phyloP scores from a whole-genome alignment of 1,140 invertebrate genomes.

The Tenebrio molitor region DNA sequence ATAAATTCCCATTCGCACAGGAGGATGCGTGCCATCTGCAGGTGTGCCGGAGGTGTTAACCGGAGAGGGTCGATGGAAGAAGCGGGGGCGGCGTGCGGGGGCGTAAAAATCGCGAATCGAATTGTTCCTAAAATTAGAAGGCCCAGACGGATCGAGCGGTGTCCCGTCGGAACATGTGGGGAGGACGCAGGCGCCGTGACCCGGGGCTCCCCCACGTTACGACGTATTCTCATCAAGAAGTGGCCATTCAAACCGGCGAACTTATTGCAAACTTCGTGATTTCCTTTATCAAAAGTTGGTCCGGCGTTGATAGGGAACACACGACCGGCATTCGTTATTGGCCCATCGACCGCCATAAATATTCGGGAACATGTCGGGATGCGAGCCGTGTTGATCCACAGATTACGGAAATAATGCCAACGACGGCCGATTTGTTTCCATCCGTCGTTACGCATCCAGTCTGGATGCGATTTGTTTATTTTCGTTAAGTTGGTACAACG shows the following conservation, averaged over 20 bases:
- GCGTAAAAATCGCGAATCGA: slow-evolving; percentile 4
- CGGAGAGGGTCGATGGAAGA: too few relatives aligned
- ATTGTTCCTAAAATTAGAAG: slow-evolving; percentile 29
- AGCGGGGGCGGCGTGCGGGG: too few relatives aligned
- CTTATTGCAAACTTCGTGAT: slow-evolving; percentile 25
- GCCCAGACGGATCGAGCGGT: slow-evolving; percentile 16
- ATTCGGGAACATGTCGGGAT: background rate
- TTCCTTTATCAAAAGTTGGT: slow-evolving; percentile 34
- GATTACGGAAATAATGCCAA: background rate
- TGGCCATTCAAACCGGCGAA: slow-evolving; percentile 34
- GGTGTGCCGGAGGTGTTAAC: too few relatives aligned
- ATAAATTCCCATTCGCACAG: background rate
- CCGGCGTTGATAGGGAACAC: slow-evolving; percentile 11
- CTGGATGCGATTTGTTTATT: background rate
- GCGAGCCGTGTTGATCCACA: background rate
- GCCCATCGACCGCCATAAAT: slow-evolving; percentile 2
- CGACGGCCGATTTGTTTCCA: background rate
- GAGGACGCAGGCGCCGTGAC: slow-evolving; percentile 10
- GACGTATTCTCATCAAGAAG: slow-evolving; percentile 35
- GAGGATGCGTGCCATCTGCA: too few relatives aligned
- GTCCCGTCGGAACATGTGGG: background rate
- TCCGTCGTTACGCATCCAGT: background rate
- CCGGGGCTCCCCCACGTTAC: slow-evolving; percentile 11
- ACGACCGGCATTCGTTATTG: slow-evolving; percentile 9
- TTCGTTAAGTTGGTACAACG: background rate